A percentile compares a stretch with the other conserved stretches of the same genome.
phyloP scores from a whole-genome alignment of 1,140 invertebrate species.

The Tetranychus cinnabarinus region DNA sequence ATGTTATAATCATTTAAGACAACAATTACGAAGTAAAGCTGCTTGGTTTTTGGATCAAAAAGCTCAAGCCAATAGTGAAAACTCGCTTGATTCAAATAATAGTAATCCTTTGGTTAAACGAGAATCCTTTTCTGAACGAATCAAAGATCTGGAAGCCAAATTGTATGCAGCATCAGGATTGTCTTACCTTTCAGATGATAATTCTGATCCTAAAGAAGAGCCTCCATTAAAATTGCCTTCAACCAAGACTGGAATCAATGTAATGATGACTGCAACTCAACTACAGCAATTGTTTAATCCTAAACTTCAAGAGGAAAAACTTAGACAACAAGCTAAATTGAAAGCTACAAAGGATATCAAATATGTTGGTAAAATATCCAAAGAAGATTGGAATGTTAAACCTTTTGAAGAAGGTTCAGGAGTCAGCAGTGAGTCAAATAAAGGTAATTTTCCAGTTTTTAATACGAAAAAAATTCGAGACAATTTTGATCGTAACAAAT shows the following conservation, averaged over 20 bases:
- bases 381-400: slow-evolving; percentile 72
- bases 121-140: slow-evolving; percentile 26
- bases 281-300: slow-evolving; percentile 1
- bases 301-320: background rate
- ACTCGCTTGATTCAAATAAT: background rate
- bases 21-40: background rate
- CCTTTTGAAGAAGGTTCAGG: slow-evolving; percentile 26
- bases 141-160: slow-evolving; percentile 39
- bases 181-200: background rate
- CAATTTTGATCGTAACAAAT: too few species aligned
- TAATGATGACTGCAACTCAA: slow-evolving; percentile 6
- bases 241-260: background rate
- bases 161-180: slow-evolving; percentile 28
- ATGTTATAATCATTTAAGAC: background rate
- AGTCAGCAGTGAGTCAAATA: background rate
- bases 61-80: slow-evolving; percentile 22
- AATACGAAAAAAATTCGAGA: background rate
- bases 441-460: background rate
- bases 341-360: slow-evolving; percentile 7
- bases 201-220: background rate
- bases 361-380: slow-evolving; percentile 46
- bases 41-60: slow-evolving; percentile 35
- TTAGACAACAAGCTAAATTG: slow-evolving; percentile 2
- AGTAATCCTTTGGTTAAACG: background rate
- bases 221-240: background rate